Evolutionary conservation across 2,797 vertebrate genomes (phyloP).

Genomic region (Mastacembelus armatus): DNA sequence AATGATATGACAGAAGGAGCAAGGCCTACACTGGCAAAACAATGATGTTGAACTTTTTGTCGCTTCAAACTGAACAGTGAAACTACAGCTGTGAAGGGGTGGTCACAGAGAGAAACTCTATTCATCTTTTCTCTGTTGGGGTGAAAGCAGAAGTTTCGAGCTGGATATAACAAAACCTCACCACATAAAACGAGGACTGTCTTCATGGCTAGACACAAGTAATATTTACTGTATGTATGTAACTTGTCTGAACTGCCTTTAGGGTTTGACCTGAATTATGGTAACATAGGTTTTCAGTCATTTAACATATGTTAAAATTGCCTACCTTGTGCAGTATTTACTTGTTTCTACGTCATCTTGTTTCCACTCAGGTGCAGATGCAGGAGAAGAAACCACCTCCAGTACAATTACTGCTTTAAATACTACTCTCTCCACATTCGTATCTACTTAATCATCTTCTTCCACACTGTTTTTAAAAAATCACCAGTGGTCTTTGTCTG

Average conservation of each 20-base stretch:
- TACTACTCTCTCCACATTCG: neutral
- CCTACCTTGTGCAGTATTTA: neutral
- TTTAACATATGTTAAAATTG: neutral
- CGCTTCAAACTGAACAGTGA: constrained; percentile 5
- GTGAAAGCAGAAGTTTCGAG: neutral
- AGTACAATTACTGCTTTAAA: neutral
- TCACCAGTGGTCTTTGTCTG: neutral
- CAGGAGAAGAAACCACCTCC: neutral
- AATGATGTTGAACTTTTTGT: constrained; percentile 10
- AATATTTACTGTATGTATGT: no score
- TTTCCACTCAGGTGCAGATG: no score
- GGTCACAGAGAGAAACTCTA: neutral
- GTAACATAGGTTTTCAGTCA: neutral
- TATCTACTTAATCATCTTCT: neutral
- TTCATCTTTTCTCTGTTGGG: neutral
- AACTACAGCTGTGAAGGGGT: neutral
- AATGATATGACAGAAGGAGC: constrained; percentile 7
- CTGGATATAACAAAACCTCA: neutral
- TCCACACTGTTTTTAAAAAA: no score
- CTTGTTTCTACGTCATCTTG: neutral
- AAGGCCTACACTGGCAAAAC: constrained; percentile 16
- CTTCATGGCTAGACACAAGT: no score
- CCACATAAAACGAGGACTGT: neutral
- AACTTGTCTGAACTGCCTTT: neutral
- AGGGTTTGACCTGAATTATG: constrained; percentile 8